These are phyloP conservation scores for Nothobranchius furzeri DNA, from an alignment of 2,113 vertebrate genomes.

Conservation along the genomic window DNA sequence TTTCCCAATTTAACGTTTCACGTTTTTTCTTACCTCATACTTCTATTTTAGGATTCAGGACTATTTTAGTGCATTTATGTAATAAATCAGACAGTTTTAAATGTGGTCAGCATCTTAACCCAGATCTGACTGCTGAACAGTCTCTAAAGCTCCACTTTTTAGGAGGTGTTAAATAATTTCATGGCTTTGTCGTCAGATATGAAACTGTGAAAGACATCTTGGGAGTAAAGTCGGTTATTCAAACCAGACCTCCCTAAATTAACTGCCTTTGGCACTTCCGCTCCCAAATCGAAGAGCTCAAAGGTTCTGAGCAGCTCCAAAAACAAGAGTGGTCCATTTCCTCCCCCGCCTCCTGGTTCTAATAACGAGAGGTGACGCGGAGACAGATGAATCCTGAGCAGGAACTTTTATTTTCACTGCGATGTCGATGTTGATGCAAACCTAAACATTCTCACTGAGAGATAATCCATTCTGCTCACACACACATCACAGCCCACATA, in stretches of 20 bases:
- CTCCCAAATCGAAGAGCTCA: slow-evolving; percentile 63
- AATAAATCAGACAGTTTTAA: slow-evolving; percentile 3
- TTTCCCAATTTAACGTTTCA: slow-evolving; percentile 11
- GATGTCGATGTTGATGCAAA: not conserved
- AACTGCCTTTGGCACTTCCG: slow-evolving; percentile 67
- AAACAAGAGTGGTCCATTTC: slow-evolving; percentile 68
- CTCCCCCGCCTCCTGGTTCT: slow-evolving; percentile 66
- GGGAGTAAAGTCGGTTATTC: slow-evolving; percentile 26
- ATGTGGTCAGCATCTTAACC: not conserved
- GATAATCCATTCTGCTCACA: slow-evolving; percentile 4
- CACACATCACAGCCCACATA: slow-evolving; percentile 6
- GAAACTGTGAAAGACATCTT: not conserved
- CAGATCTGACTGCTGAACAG: not conserved
- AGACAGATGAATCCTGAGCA: slow-evolving; percentile 21
- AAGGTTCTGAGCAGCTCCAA: slow-evolving; percentile 62
- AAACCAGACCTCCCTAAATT: slow-evolving; percentile 59
- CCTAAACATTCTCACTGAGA: slow-evolving; percentile 17
- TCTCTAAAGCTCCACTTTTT: not conserved
- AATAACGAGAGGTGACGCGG: slow-evolving; percentile 61
- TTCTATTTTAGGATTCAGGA: slow-evolving; percentile 54
- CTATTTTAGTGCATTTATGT: slow-evolving; percentile 12
- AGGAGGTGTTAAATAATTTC: not conserved
- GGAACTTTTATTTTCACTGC: slow-evolving; percentile 4
- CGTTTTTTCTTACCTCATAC: not conserved
- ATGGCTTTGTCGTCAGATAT: not conserved